Conservation (phyloP, 2,113 vertebrate species). For the Elephantulus edwardii region DNA sequence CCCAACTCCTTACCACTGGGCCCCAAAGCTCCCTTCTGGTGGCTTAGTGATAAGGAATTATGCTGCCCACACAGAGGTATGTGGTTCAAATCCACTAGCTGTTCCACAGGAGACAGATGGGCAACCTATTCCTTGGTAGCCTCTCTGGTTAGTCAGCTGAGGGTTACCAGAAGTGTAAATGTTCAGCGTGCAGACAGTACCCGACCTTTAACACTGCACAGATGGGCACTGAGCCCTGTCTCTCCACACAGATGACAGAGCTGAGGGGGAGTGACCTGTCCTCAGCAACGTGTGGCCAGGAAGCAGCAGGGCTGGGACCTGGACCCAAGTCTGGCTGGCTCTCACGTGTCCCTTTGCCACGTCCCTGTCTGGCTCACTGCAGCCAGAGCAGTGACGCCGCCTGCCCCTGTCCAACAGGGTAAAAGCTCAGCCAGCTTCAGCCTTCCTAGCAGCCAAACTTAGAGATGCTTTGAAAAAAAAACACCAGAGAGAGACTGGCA, state of each 20-base stretch:
- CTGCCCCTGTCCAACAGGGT: not conserved
- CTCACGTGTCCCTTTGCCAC: not conserved
- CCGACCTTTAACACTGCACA: too few species aligned
- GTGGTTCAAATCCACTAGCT: too few species aligned
- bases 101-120: too few species aligned
- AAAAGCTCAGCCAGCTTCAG: not conserved
- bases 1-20: too few species aligned
- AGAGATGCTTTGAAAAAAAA: not conserved
- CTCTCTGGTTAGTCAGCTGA: not conserved
- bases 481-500: not conserved
- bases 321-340: not conserved
- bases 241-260: not conserved
- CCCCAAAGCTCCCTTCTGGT: too few species aligned
- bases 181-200: not conserved
- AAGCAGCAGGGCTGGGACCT: not conserved
- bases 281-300: rapidly evolving
- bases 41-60: too few species aligned
- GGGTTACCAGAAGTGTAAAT: not conserved
- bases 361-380: not conserved
- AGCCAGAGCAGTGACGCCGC: not conserved
- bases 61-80: too few species aligned
- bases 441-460: not conserved
- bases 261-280: not conserved
- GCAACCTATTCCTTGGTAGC: too few species aligned
- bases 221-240: not conserved